Base-by-base conservation (phyloP, 2,888 invertebrate species). In the Cactoblastis cactorum region DNA sequence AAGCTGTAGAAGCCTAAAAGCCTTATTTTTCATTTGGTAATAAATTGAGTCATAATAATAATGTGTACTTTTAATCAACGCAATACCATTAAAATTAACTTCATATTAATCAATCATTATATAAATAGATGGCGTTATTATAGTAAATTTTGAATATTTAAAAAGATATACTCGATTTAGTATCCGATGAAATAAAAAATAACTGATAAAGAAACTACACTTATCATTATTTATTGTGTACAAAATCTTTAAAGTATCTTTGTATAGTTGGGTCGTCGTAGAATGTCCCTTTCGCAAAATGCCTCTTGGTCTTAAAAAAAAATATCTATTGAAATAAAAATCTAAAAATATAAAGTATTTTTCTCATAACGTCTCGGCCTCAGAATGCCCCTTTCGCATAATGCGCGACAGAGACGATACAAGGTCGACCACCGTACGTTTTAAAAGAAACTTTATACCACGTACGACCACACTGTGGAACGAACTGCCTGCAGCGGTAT, bases 191-290 rank as follows among this genome's bases (percentile, higher is more conserved):
- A 33, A 49, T 14, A 33, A 37, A 33, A 18, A 43, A 46, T 45
- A 49, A 55, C 61, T 58, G 62, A 56, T 53, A 55, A 71, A 71
- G 67, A 69, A 73, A 74, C 72, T 74, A 71, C 73, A 69, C 53
- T 65, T 67, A 64, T 68, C 61, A 49, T 41, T 48, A 54, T 50
- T 50, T 55, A 48, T 55, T 51, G 32, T 43, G 51, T 48, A 14
- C 34, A 54, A 59, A 53, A 54, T 24, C 19, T 50, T 48, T 45
- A 50, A 52, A 51, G 49, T 52, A 53, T 48, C 19, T 47, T 53
- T 49, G 50, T 50, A 53, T 53, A 58, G 58, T n/a, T n/a, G n/a
- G n/a, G n/a, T n/a, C n/a, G n/a, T n/a, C n/a, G n/a, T n/a, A n/a
- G n/a, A n/a, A n/a, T n/a, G n/a, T n/a, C n/a, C n/a, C n/a, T n/a